Conservation (phyloP, 1,140 invertebrate genomes). For the Psix sp. region DNA sequence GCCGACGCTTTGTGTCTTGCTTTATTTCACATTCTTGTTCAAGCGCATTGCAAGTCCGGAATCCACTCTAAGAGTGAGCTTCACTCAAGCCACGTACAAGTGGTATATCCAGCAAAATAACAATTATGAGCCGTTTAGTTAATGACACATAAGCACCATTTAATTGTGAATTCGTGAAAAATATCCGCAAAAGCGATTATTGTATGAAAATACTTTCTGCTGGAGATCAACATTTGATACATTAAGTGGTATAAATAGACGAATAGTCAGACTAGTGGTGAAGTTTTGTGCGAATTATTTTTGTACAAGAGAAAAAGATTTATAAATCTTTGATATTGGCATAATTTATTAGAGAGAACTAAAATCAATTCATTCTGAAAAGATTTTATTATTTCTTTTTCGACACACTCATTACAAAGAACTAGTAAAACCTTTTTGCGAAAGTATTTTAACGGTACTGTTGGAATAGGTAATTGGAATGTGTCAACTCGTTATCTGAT, state of each 20-base stretch:
- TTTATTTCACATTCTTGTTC: conserved; percentile 31
- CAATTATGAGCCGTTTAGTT: conserved; percentile 55
- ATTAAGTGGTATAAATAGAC: no score
- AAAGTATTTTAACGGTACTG: conserved; percentile 9
- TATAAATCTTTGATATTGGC: no score
- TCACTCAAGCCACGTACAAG: conserved; percentile 29
- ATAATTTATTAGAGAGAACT: no score
- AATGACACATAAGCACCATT: conserved; percentile 44
- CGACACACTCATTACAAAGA: not conserved
- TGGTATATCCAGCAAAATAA: conserved; percentile 48
- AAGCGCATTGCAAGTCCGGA: conserved; percentile 22
- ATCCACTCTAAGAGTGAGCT: conserved; percentile 32
- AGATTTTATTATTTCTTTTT: not conserved
- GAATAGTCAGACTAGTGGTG: no score
- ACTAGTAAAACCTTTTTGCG: conserved; percentile 6
- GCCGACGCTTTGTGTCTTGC: conserved; percentile 10
- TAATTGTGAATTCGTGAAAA: conserved; percentile 13
- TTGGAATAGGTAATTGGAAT: conserved; percentile 22
- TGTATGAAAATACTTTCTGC: no score
- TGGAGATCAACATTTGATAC: no score
- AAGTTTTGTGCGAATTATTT: no score
- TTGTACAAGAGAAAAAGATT: no score
- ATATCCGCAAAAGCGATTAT: no score
- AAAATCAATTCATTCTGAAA: no score
- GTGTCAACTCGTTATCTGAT: conserved; percentile 14